A percentile compares a stretch with the other conserved stretches of the same genome.
These are phyloP conservation scores for Diplolepis rosae DNA, from an alignment of 2,888 invertebrate genomes.

Conservation along the genomic window DNA sequence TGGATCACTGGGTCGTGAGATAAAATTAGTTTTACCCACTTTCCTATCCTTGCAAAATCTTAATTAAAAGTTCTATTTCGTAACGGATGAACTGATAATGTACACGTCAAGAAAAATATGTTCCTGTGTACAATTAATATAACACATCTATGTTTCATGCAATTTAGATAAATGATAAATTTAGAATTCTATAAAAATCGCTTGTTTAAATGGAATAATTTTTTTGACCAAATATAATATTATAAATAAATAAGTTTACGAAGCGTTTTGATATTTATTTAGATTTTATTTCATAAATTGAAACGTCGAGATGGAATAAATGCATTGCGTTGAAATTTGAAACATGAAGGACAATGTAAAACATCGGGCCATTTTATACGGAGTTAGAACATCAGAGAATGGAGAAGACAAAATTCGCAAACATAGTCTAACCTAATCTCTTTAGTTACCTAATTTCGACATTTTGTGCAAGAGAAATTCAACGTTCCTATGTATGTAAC, in stretches of 20 bases:
- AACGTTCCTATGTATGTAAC: conserved; percentile 37
- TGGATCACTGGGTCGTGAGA: not conserved
- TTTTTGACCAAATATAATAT: too few species aligned
- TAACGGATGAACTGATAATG: too few species aligned
- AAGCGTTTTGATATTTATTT: too few species aligned
- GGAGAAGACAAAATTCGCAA: conserved; percentile 7
- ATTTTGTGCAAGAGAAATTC: conserved; percentile 41
- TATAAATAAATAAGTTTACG: too few species aligned
- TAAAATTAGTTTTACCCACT: not conserved
- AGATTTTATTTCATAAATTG: not conserved
- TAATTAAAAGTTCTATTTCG: not conserved
- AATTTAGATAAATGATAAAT: too few species aligned
- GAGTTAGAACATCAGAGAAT: not conserved
- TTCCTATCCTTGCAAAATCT: not conserved
- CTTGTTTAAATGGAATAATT: too few species aligned
- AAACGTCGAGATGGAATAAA: not conserved
- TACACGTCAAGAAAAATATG: too few species aligned
- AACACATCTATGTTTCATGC: too few species aligned
- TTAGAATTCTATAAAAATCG: too few species aligned
- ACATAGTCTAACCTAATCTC: not conserved
- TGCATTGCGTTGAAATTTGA: not conserved
- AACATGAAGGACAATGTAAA: not conserved
- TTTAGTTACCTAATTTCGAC: conserved; percentile 46
- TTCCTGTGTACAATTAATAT: too few species aligned
- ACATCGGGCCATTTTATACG: not conserved